Conservation (phyloP, 30 jellyfish, hydroid and myxozoan genomes). For the Cassiopea xamachana region DNA sequence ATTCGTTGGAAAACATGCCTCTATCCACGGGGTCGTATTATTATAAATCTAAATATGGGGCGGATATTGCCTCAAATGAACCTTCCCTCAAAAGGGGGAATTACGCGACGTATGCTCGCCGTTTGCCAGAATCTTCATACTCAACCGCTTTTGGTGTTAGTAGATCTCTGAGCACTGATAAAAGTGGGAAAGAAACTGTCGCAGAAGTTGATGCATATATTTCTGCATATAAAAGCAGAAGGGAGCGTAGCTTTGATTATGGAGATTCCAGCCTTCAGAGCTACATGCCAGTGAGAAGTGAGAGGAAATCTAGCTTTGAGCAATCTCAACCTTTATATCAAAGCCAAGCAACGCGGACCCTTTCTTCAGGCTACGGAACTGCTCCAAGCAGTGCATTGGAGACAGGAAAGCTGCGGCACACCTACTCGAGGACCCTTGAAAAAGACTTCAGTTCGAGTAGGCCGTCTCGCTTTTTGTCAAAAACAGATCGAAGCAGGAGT, state of each 20-base stretch:
- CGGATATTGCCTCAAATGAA: conserved; percentile 16
- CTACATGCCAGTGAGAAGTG: conserved; percentile 12
- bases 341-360: conserved; percentile 51
- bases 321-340: conserved; percentile 1
- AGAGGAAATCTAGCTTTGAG: conserved; percentile 62
- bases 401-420: conserved; percentile 9
- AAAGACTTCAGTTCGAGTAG: conserved; percentile 3
- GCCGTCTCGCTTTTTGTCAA: conserved; percentile 15
- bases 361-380: conserved; percentile 31
- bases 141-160: conserved; percentile 19
- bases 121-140: conserved; percentile 16
- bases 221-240: conserved; percentile 68
- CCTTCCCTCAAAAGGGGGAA: background rate
- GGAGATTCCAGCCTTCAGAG: conserved; percentile 39
- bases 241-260: conserved; percentile 66
- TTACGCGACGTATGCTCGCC: background rate
- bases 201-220: conserved; percentile 73
- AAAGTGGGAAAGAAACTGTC: conserved; percentile 64
- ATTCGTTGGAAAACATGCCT: conserved; percentile 6
- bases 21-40: conserved; percentile 11
- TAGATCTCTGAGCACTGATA: conserved; percentile 19
- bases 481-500: conserved; percentile 59
- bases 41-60: conserved; percentile 26
- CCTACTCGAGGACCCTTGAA: conserved; percentile 3
- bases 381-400: background rate